A percentile compares a stretch with the other conserved stretches of the same genome.
Conservation (phyloP, 2,888 invertebrate species). For the Plebejus melissa region DNA sequence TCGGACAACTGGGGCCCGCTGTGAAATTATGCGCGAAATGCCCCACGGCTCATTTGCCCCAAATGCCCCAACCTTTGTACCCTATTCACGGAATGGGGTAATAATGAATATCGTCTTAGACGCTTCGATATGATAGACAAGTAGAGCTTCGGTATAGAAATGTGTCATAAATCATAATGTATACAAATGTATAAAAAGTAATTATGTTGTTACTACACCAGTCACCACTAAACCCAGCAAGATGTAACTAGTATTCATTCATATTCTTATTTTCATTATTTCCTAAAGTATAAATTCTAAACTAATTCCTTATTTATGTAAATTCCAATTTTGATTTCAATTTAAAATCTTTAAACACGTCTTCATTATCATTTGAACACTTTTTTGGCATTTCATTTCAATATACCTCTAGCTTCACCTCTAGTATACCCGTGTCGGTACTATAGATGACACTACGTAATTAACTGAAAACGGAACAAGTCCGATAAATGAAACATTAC, state of each 20-base stretch:
- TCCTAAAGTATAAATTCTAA: too few relatives aligned
- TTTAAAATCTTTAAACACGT: too few relatives aligned
- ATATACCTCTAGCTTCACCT: not conserved
- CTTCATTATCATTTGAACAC: too few relatives aligned
- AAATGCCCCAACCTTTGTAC: conserved; percentile 62
- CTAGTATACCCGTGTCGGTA: not conserved
- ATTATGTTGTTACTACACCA: not conserved
- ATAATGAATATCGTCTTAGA: conserved; percentile 51
- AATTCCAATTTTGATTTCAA: too few relatives aligned
- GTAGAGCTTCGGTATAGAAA: not conserved
- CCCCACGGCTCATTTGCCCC: conserved; percentile 69
- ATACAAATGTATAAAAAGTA: not conserved
- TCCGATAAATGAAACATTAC: not conserved
- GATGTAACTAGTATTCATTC: too few relatives aligned
- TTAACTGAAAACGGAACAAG: not conserved
- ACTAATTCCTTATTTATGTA: too few relatives aligned
- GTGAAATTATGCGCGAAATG: conserved; percentile 70
- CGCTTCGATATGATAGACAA: conserved; percentile 31
- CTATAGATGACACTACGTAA: not conserved
- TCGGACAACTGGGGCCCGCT: conserved; percentile 42
- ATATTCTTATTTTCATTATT: too few relatives aligned
- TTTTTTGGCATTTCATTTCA: not conserved
- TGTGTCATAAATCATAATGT: not conserved
- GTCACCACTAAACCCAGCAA: too few relatives aligned
- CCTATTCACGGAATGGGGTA: conserved; percentile 61